A percentile compares a stretch with the other conserved stretches of the same genome.
Conservation (phyloP, 1,140 invertebrate genomes). For the Wasmannia auropunctata region DNA sequence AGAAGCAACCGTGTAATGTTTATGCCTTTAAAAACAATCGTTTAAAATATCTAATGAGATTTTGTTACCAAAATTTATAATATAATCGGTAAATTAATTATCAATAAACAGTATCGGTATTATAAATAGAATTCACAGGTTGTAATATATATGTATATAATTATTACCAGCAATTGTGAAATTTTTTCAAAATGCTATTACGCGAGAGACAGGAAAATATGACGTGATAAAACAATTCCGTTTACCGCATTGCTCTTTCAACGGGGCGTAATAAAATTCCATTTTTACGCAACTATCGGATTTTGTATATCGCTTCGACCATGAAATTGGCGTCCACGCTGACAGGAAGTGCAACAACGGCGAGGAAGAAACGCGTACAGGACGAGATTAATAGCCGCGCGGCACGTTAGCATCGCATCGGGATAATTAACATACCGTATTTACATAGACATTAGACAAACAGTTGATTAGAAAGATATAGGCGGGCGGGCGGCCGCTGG, state of each 20-base stretch:
- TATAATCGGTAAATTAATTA: slow-evolving; percentile 27
- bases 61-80: neutral
- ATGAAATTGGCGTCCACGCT: slow-evolving; percentile 51
- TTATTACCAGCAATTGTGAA: neutral
- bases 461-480: slow-evolving; percentile 79
- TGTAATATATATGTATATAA: neutral
- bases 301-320: slow-evolving; percentile 45
- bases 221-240: neutral
- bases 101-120: neutral
- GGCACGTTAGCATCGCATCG: slow-evolving; percentile 76
- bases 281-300: slow-evolving; percentile 27
- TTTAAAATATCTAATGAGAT: slow-evolving; percentile 15
- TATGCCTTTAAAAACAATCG: neutral
- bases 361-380: slow-evolving; percentile 71
- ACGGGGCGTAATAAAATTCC: neutral
- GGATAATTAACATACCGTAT: slow-evolving; percentile 79
- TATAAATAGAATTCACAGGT: neutral
- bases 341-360: slow-evolving; percentile 60
- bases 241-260: neutral
- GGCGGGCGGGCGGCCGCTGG: slow-evolving; percentile 63
- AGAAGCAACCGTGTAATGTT: neutral
- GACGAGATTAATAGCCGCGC: slow-evolving; percentile 72
- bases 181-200: neutral
- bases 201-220: neutral
- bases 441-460: slow-evolving; percentile 80